A percentile compares a stretch with the other conserved stretches of the same genome.
phyloP scores from a whole-genome alignment of 2,888 invertebrate genomes.

The Cheilosia soror region DNA sequence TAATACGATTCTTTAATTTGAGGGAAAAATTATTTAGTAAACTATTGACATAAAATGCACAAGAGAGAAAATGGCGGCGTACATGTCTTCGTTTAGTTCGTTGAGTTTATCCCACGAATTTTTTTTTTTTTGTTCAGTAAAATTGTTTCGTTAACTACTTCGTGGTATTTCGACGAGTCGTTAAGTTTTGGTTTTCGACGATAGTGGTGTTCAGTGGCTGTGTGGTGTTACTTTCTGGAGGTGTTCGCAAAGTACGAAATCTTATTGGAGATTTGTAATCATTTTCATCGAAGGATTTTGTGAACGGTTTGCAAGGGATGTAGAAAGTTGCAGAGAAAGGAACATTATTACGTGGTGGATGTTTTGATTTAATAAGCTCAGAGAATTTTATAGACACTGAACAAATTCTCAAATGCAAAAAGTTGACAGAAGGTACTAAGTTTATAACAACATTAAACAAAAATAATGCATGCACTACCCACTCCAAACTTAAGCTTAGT shows the following conservation, averaged over 20 bases:
- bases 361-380: too few species aligned
- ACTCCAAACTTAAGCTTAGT: too few species aligned
- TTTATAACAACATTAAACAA: too few species aligned
- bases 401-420: too few species aligned
- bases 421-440: too few species aligned
- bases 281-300: neutral
- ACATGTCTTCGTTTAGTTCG: conserved; percentile 77
- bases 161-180: conserved; percentile 28
- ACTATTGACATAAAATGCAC: conserved; percentile 80
- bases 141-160: conserved; percentile 25
- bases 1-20: conserved; percentile 64
- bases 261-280: neutral
- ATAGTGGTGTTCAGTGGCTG: conserved; percentile 17
- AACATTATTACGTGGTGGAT: too few species aligned
- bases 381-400: too few species aligned
- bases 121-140: conserved; percentile 59
- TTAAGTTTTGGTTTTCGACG: conserved; percentile 16
- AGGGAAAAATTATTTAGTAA: conserved; percentile 76
- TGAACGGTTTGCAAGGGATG: too few species aligned
- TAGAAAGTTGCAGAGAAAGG: too few species aligned
- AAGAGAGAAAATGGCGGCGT: conserved; percentile 80
- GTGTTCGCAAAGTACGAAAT: conserved; percentile 19
- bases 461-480: too few species aligned
- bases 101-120: conserved; percentile 76
- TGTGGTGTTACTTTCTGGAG: neutral